Evolutionary conservation across 2,113 vertebrate genomes (phyloP).

Genomic region (Mastomys coucha): DNA sequence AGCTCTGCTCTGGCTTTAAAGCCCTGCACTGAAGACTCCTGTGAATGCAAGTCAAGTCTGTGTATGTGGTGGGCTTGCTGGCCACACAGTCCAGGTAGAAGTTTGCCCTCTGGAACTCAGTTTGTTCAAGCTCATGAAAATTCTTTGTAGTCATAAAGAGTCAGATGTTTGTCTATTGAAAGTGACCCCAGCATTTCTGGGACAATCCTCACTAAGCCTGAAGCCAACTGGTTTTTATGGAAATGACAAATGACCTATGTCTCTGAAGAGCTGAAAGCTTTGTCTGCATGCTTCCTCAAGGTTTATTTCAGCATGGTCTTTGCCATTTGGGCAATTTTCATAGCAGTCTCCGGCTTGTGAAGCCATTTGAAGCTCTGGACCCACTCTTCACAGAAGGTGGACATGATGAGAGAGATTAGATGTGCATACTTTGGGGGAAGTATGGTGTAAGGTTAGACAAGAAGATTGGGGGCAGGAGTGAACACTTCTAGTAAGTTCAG

Average conservation of each 20-base stretch:
- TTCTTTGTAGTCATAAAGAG: neutral
- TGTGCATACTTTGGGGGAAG: neutral
- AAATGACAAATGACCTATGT: neutral
- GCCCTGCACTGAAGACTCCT: neutral
- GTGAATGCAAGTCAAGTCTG: neutral
- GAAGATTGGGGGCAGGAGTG: neutral
- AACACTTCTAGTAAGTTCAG: neutral
- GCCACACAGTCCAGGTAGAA: neutral
- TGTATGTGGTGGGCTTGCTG: neutral
- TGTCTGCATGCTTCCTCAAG: neutral
- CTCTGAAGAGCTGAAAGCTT: neutral
- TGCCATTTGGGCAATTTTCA: neutral
- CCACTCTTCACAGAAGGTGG: neutral
- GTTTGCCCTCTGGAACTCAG: neutral
- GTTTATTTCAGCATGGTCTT: neutral
- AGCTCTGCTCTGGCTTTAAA: neutral
- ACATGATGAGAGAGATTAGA: neutral
- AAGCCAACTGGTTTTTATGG: neutral
- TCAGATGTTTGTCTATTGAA: neutral
- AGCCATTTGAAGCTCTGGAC: neutral
- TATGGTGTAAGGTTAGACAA: neutral
- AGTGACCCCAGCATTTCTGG: neutral
- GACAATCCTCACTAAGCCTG: accelerated
- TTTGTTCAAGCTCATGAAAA: neutral
- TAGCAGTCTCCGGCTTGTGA: neutral